Evolutionary conservation across 2,888 invertebrate genomes (phyloP), one percentile per base, ranked within the genome.

Genomic region (Stenchaetothrips biformis): DNA sequence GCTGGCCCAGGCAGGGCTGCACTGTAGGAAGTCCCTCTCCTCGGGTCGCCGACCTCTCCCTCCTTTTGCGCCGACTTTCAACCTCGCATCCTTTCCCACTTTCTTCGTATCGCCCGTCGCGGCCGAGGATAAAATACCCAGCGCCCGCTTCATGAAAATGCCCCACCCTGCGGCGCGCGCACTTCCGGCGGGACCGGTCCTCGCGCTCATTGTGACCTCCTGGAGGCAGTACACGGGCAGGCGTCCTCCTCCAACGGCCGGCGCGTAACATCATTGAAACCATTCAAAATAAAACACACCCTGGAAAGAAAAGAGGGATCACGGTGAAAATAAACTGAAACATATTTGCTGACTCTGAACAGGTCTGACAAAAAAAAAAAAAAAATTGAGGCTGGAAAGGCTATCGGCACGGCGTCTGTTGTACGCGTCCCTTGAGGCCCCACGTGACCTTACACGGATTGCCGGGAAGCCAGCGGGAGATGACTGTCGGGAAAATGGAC

Each of bases 401-500:
- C 37, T 37, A 37, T 37, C 37, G 4, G 37, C 37, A 37, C 37
- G 37, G 37, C 37, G 37, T 37, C 37, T 37, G 37, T 37, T 37
- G 37, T 37, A 37, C 37, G 37, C 37, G 37, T 37, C 37, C 37
- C 37, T 37, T 4, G 37, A 37, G 37, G 4, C 37, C 4, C 37
- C 2, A 4, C 37, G 37, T 37, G 37, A 37, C 37, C 37, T 37
- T 37, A 37, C 37, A 37, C 2, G 37, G 37, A 37, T 37, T 37
- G 37, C 37, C 37, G 37, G 37, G 37, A 37, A 37, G 37, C 37
- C 37, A 37, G 37, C 37, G 37, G 59, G 25, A 25, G 67, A 74
- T 74, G 67, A 74, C 67, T 74, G 67, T 74, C 67, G 67, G 67
- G 21, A 74, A 74, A 74, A 74, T 25, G 67, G 67, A 74, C 67